Percentiles rank a stretch among this genome's conserved stretches.
These are phyloP conservation scores for Conomelus anceps DNA, from an alignment of 2,888 invertebrate genomes.

Conservation along the genomic window DNA sequence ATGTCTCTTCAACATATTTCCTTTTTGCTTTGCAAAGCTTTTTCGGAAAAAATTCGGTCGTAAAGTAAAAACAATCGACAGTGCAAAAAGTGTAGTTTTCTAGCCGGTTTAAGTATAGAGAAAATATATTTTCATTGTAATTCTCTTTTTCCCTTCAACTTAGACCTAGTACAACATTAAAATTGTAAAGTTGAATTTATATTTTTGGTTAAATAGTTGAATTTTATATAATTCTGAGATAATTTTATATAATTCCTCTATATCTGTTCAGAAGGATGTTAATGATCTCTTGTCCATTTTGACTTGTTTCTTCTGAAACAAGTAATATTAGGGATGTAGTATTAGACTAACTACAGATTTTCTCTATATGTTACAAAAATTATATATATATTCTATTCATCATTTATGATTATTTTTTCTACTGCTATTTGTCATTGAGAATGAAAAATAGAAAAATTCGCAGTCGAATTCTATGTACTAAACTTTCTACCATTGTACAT, in stretches of 20 bases:
- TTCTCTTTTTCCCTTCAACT: not conserved
- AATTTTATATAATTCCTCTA: no score
- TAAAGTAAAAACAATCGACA: not conserved
- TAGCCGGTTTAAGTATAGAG: not conserved
- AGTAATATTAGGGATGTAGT: no score
- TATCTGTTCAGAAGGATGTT: no score
- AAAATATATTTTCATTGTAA: not conserved
- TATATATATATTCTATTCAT: not conserved
- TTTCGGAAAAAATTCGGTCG: not conserved
- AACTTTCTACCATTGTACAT: not conserved
- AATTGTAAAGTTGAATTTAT: not conserved
- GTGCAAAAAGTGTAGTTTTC: not conserved
- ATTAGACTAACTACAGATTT: no score
- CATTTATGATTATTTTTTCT: not conserved
- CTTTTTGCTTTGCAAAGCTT: not conserved
- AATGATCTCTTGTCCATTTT: not conserved
- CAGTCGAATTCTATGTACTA: not conserved
- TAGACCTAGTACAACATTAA: not conserved
- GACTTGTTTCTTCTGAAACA: no score
- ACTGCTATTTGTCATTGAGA: not conserved
- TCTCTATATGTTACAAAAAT: not conserved
- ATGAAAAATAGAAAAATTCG: not conserved
- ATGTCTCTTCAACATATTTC: not conserved
- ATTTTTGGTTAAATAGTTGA: not conserved
- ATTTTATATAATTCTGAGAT: no score